Percentiles rank a stretch among this genome's conserved stretches.
Conservation (phyloP, 1,140 invertebrate genomes). For the Zophobas morio region DNA sequence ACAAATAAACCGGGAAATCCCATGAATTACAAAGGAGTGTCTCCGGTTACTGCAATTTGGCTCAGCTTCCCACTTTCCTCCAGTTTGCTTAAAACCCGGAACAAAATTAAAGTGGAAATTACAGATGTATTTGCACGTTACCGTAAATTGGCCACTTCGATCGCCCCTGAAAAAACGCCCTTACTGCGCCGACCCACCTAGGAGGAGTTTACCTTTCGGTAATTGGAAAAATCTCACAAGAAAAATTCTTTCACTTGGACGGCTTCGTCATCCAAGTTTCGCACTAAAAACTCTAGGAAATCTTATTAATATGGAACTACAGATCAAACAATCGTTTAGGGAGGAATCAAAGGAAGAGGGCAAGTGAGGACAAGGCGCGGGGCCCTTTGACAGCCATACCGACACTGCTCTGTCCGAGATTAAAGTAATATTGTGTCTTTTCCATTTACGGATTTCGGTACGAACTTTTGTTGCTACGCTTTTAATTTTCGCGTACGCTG, state of each 20-base stretch:
- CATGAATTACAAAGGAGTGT: conserved; percentile 67
- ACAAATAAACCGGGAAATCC: conserved; percentile 67
- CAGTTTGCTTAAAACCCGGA: conserved; percentile 59
- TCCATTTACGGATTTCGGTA: conserved; percentile 7
- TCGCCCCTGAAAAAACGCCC: conserved; percentile 2
- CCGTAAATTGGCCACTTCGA: conserved; percentile 11
- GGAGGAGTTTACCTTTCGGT: background rate
- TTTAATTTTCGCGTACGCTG: conserved; percentile 36
- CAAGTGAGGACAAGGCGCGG: conserved; percentile 49
- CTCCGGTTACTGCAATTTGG: conserved; percentile 65
- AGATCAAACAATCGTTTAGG: conserved; percentile 34
- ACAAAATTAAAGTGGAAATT: conserved; percentile 64
- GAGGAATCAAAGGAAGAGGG: conserved; percentile 42
- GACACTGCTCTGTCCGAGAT: conserved; percentile 43
- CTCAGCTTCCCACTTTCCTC: conserved; percentile 60
- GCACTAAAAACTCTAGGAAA: conserved; percentile 53
- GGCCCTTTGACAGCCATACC: conserved; percentile 51
- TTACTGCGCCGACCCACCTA: background rate
- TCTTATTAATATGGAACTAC: conserved; percentile 53
- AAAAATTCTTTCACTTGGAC: background rate
- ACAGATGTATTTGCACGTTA: conserved; percentile 57
- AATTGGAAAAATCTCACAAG: background rate
- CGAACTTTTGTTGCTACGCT: background rate
- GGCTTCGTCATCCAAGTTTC: conserved; percentile 26
- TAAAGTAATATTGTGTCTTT: conserved; percentile 57